A percentile compares a stretch with the other conserved stretches of the same genome.
phyloP scores from a whole-genome alignment of 2,888 invertebrate species.

The Agrochola circellaris region DNA sequence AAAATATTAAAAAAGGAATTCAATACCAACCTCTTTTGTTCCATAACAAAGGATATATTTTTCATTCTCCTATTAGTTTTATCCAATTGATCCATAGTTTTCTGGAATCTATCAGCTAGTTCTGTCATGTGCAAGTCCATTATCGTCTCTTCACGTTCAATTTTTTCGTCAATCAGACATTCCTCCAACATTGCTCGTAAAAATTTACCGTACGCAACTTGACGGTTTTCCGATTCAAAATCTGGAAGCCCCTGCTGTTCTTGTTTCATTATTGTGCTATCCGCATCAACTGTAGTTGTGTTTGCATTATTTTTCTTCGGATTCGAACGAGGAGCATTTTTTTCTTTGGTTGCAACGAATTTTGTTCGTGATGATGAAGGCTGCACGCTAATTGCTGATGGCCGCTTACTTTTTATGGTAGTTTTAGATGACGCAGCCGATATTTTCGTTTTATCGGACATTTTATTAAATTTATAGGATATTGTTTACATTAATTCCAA shows the following conservation, averaged over 20 bases:
- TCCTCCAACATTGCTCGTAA: constrained; percentile 82
- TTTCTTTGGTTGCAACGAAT: constrained; percentile 67
- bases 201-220: constrained; percentile 83
- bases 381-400: constrained; percentile 68
- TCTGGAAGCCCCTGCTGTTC: constrained; percentile 73
- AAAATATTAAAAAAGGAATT: background rate
- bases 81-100: constrained; percentile 84
- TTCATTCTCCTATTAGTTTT: constrained; percentile 86
- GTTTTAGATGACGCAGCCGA: constrained; percentile 71
- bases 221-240: constrained; percentile 77
- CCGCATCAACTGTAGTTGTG: constrained; percentile 70
- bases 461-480: constrained; percentile 52
- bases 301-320: constrained; percentile 75
- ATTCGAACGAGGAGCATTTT: constrained; percentile 65
- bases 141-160: constrained; percentile 81
- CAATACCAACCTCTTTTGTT: constrained; percentile 83
- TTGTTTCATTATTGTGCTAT: constrained; percentile 73
- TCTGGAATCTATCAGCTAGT: constrained; percentile 85
- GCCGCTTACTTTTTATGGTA: constrained; percentile 73
- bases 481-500: constrained; percentile 7
- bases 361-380: constrained; percentile 72
- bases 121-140: constrained; percentile 86
- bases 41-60: constrained; percentile 86
- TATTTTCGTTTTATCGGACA: constrained; percentile 80
- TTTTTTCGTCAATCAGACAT: constrained; percentile 84